These are phyloP conservation scores for Rutpela maculata DNA, from an alignment of 2,888 invertebrate species.

Conservation along the genomic window DNA sequence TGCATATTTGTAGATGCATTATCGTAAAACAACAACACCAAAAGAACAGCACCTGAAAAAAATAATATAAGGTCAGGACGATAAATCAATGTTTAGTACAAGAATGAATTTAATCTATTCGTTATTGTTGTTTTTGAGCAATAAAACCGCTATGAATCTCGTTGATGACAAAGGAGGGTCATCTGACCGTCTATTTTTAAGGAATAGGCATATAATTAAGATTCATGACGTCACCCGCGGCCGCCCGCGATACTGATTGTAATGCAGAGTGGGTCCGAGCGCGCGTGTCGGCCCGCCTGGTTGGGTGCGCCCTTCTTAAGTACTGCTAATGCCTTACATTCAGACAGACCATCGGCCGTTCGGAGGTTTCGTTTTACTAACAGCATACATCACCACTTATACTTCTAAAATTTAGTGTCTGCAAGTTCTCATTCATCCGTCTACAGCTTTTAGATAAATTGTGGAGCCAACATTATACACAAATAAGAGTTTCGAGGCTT, in stretches of 20 bases:
- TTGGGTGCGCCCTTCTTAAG: slow-evolving; percentile 68
- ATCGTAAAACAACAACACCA: background rate
- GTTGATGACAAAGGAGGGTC: slow-evolving; percentile 39
- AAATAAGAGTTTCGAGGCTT: no score
- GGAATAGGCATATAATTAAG: slow-evolving; percentile 62
- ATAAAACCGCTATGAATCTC: slow-evolving; percentile 34
- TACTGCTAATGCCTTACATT: slow-evolving; percentile 64
- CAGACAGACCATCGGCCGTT: slow-evolving; percentile 38
- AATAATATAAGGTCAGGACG: background rate
- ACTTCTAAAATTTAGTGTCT: slow-evolving; percentile 17
- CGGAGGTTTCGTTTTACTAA: slow-evolving; percentile 25
- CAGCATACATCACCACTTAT: slow-evolving; percentile 12
- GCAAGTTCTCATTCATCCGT: slow-evolving; percentile 3
- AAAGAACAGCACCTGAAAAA: background rate
- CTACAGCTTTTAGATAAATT: background rate
- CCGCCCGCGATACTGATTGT: slow-evolving; percentile 69
- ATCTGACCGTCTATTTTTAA: slow-evolving; percentile 37
- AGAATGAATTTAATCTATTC: slow-evolving; percentile 21
- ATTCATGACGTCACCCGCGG: slow-evolving; percentile 65
- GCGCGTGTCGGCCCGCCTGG: slow-evolving; percentile 71
- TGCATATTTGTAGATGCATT: background rate
- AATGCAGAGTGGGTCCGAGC: slow-evolving; percentile 68
- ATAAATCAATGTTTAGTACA: slow-evolving; percentile 15
- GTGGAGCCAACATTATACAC: no score
- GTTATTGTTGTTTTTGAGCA: slow-evolving; percentile 27